Evolutionary conservation across 2,888 invertebrate genomes (phyloP).

Genomic region (Sepioteuthis lessoniana): DNA sequence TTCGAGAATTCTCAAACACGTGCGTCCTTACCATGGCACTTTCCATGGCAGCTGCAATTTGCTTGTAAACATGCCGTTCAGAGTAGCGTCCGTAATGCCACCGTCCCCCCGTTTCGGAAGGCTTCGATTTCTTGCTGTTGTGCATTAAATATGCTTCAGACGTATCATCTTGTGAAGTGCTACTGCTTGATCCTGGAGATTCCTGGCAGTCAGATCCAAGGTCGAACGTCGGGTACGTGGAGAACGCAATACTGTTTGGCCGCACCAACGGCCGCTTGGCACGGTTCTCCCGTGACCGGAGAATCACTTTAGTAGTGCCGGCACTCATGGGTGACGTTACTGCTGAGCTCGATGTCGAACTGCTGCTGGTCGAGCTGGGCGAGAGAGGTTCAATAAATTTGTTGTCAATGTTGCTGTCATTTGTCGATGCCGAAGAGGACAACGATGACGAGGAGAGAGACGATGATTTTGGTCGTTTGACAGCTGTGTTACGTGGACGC

Average conservation of each 20-base stretch:
- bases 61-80: slow-evolving; percentile 67
- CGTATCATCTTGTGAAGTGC: slow-evolving; percentile 64
- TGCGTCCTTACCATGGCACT: slow-evolving; percentile 68
- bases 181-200: slow-evolving; percentile 60
- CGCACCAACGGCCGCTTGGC: slow-evolving; percentile 68
- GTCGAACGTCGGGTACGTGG: slow-evolving; percentile 71
- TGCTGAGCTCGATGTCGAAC: slow-evolving; percentile 54
- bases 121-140: slow-evolving; percentile 65
- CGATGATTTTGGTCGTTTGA: slow-evolving; percentile 53
- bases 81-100: slow-evolving; percentile 64
- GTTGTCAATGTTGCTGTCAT: slow-evolving; percentile 53
- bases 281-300: slow-evolving; percentile 68
- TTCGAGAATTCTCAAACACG: slow-evolving; percentile 66
- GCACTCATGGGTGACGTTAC: slow-evolving; percentile 56
- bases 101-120: slow-evolving; percentile 57
- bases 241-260: slow-evolving; percentile 74
- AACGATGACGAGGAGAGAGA: slow-evolving; percentile 12
- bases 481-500: slow-evolving; percentile 50
- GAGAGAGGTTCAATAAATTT: slow-evolving; percentile 57
- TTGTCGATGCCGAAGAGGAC: slow-evolving; percentile 47
- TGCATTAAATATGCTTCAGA: slow-evolving; percentile 63
- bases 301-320: slow-evolving; percentile 60
- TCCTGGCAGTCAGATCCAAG: slow-evolving; percentile 64
- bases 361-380: slow-evolving; percentile 55
- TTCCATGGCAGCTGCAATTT: slow-evolving; percentile 71